These are phyloP conservation scores for Ptiloglossa arizonensis DNA, from an alignment of 1,140 invertebrate genomes.

Conservation along the genomic window DNA sequence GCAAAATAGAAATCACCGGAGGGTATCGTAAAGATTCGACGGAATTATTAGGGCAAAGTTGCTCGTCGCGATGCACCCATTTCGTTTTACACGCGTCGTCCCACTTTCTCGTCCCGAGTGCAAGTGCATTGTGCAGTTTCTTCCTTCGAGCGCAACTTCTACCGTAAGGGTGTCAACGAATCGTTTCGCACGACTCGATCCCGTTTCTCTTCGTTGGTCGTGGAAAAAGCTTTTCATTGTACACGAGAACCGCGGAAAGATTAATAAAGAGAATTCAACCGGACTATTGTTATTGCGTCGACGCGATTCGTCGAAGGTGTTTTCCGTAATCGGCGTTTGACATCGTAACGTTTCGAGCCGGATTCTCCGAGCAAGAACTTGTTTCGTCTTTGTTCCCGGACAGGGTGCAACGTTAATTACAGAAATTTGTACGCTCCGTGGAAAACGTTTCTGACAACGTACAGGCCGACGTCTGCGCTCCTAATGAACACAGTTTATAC, in stretches of 20 bases:
- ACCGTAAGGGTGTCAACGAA: neutral
- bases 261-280: neutral
- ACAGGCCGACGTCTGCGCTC: neutral
- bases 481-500: neutral
- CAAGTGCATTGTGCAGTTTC: neutral
- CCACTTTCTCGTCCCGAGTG: neutral
- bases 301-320: neutral
- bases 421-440: neutral
- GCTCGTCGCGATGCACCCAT: no score
- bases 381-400: neutral
- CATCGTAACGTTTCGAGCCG: neutral
- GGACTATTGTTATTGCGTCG: neutral
- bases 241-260: neutral
- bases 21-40: conserved; percentile 11
- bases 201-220: neutral
- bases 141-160: no score
- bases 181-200: no score
- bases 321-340: neutral
- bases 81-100: neutral
- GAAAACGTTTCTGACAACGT: neutral
- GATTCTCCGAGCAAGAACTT: no score
- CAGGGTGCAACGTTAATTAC: neutral
- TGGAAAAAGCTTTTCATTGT: neutral
- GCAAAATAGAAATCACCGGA: conserved; percentile 2
- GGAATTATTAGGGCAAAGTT: conserved; percentile 13